A percentile compares a stretch with the other conserved stretches of the same genome.
These are phyloP conservation scores for Bombus ignitus DNA, from an alignment of 1,140 invertebrate species.

Conservation along the genomic window DNA sequence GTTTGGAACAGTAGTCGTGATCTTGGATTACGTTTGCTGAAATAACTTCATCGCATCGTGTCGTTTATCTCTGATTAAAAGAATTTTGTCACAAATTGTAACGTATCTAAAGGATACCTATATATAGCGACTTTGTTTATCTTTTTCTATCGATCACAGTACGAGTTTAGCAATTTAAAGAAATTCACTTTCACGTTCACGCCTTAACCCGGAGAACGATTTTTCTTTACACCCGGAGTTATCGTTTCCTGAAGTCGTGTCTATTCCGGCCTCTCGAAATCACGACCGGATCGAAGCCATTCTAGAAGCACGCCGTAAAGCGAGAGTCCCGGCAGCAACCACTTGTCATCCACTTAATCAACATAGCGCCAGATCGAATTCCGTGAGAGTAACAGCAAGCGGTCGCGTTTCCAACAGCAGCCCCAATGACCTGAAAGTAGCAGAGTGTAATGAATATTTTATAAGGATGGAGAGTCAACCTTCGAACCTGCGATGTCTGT, in stretches of 20 bases:
- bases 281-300: constrained; percentile 53
- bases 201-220: constrained; percentile 28
- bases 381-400: constrained; percentile 26
- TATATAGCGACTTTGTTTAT: no score
- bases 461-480: constrained; percentile 57
- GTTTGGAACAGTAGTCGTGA: background rate
- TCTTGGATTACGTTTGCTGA: background rate
- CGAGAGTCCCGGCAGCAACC: constrained; percentile 37
- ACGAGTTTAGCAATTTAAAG: background rate
- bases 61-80: no score
- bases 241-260: constrained; percentile 58
- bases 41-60: background rate
- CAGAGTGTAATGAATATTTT: constrained; percentile 66
- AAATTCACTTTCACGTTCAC: constrained; percentile 54
- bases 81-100: no score
- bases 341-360: constrained; percentile 66
- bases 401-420: constrained; percentile 30
- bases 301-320: constrained; percentile 28
- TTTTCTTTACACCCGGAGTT: constrained; percentile 36
- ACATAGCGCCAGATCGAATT: constrained; percentile 61
- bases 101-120: no score
- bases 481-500: background rate
- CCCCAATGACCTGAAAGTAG: constrained; percentile 60
- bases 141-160: background rate
- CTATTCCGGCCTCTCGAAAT: constrained; percentile 40